These are phyloP conservation scores for Oreochromis tanganicae DNA, from an alignment of 2,113 vertebrate genomes.

Conservation along the genomic window DNA sequence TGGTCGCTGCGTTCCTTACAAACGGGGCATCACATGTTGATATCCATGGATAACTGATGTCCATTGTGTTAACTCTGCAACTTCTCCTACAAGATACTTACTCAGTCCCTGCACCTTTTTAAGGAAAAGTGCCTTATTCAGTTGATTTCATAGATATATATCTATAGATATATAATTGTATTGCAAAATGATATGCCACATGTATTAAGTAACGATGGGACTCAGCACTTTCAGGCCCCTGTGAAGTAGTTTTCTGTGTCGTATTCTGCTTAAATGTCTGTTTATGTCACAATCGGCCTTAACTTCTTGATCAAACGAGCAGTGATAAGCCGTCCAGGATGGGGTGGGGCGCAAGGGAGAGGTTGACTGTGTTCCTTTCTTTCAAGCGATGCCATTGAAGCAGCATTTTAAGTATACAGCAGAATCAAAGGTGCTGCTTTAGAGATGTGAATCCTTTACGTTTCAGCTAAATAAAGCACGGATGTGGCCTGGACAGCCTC, in stretches of 20 bases:
- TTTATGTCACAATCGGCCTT: conserved; percentile 31
- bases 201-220: conserved; percentile 5
- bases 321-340: background rate
- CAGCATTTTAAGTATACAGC: background rate
- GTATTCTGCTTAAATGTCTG: conserved; percentile 14
- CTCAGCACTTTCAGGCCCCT: conserved; percentile 49
- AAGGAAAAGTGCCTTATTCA: conserved; percentile 73
- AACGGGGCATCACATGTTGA: conserved; percentile 20
- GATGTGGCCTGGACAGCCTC: background rate
- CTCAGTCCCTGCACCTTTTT: conserved; percentile 44
- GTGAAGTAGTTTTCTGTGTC: conserved; percentile 25
- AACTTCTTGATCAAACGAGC: conserved; percentile 16
- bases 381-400: background rate
- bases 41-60: conserved; percentile 11
- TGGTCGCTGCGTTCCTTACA: conserved; percentile 31
- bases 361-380: background rate
- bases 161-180: conserved; percentile 1
- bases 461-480: background rate
- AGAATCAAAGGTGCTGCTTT: background rate
- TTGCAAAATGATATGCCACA: conserved; percentile 14
- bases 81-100: conserved; percentile 7
- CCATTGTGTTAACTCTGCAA: conserved; percentile 23
- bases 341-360: background rate
- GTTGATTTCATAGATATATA: conserved; percentile 25
- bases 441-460: background rate